A percentile compares a stretch with the other conserved stretches of the same genome.
phyloP scores from a whole-genome alignment of 2,797 vertebrate genomes.

The Fringilla coelebs region DNA sequence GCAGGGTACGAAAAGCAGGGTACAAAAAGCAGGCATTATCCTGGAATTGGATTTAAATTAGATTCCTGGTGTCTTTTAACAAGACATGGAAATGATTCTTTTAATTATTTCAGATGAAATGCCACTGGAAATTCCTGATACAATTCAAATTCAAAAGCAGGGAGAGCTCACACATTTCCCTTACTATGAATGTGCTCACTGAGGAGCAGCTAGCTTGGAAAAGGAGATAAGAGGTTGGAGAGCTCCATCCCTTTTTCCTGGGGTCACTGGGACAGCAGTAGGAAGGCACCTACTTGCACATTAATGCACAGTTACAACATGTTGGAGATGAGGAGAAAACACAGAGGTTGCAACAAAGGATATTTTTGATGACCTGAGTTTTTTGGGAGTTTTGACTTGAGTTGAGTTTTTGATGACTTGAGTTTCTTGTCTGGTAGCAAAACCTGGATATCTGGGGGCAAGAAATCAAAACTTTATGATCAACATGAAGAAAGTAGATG shows the following conservation, averaged over 20 bases:
- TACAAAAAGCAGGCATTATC: neutral
- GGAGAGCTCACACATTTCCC: neutral
- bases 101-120: neutral
- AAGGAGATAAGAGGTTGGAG: neutral
- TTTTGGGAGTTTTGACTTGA: neutral
- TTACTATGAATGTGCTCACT: neutral
- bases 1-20: neutral
- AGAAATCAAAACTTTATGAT: neutral
- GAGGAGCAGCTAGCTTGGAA: neutral
- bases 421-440: neutral
- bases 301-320: neutral
- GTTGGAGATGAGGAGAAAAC: neutral
- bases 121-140: neutral
- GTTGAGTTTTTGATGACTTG: neutral
- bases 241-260: neutral
- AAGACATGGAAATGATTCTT: neutral
- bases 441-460: neutral
- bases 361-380: neutral
- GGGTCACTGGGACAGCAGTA: neutral
- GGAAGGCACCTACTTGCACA: neutral
- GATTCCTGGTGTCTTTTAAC: neutral
- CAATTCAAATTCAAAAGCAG: neutral
- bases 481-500: neutral
- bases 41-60: neutral
- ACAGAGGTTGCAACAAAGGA: neutral